These are phyloP conservation scores for Amphiduros pacificus DNA, from an alignment of 2,888 invertebrate species.

Conservation along the genomic window DNA sequence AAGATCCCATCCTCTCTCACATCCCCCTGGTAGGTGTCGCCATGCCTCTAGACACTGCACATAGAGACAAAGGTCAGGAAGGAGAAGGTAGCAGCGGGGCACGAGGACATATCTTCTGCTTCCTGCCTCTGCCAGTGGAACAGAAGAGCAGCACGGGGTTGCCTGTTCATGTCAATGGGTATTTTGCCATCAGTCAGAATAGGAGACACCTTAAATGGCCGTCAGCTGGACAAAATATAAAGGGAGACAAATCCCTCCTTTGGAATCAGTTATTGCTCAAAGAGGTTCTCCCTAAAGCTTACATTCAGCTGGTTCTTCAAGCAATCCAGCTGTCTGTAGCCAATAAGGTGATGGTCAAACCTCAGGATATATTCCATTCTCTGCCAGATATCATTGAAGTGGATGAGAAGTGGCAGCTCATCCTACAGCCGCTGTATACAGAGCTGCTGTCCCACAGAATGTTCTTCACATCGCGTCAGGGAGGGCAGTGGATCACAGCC, in stretches of 20 bases:
- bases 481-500: conserved; percentile 22
- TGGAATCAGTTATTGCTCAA: conserved; percentile 49
- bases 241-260: conserved; percentile 36
- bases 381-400: conserved; percentile 30
- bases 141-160: conserved; percentile 42
- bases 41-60: conserved; percentile 16
- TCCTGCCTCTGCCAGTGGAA: conserved; percentile 49
- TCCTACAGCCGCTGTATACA: conserved; percentile 26
- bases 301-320: conserved; percentile 29
- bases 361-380: conserved; percentile 17
- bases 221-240: conserved; percentile 35
- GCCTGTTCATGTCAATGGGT: conserved; percentile 53
- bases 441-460: conserved; percentile 21
- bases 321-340: conserved; percentile 16
- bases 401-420: conserved; percentile 29
- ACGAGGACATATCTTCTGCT: conserved; percentile 49
- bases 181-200: conserved; percentile 48
- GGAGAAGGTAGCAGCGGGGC: conserved; percentile 1
- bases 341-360: conserved; percentile 4
- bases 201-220: conserved; percentile 52
- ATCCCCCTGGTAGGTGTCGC: conserved; percentile 39
- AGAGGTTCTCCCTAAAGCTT: conserved; percentile 43
- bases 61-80: not conserved
- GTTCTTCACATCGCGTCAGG: conserved; percentile 14
- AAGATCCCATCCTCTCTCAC: conserved; percentile 25